Evolutionary conservation across 2,113 vertebrate genomes (phyloP), one percentile per base, ranked within the genome.

Genomic region (Xenus cinereus): DNA sequence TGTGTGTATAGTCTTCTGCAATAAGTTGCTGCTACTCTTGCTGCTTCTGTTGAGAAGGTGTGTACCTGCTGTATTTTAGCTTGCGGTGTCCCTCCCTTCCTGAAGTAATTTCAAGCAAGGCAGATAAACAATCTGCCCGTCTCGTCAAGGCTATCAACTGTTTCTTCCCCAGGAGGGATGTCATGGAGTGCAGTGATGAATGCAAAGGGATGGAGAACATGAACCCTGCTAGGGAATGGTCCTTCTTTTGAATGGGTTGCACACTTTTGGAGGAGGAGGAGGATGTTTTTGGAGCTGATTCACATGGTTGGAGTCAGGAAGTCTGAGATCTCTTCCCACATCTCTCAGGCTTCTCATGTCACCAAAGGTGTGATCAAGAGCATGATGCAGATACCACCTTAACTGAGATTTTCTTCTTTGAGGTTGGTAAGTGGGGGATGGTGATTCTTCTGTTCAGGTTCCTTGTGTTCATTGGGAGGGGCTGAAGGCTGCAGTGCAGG

Each of bases 321-420:
- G 84, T 92, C 87, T 78, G 91, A 89, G 69, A 35, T 89, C 32
- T 86, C 76, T 77, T 51, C 51, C 56, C 30, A 43, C 60, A 9
- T 84, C 54, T 90, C 30, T 74, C 54, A 30, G 68, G 51, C 35
- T 81, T 92, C 60, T 84, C 24, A 2, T 72, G 43, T 89, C 63
- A 74, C 46, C 10, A n/a, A 63, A 53, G 54, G 50, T 78, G 39
- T 30, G 50, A 92, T 68, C 20, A 43, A 71, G 75, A 71, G 41
- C 12, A 10, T 51, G 41, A 67, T 67, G 73, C 51, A 39, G 23
- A 73, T 90, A 23, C 68, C 86, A 4, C 37, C 51, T 37, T 67
- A 46, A 59, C 41, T 43, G 46, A 75, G 68, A 63, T 81, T 89
- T 89, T 71, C 30, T 60, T 73, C 53, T 69, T 71, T n/a, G 60